These are phyloP conservation scores for Periplaneta americana DNA, from an alignment of 1,140 invertebrate species.

Conservation along the genomic window DNA sequence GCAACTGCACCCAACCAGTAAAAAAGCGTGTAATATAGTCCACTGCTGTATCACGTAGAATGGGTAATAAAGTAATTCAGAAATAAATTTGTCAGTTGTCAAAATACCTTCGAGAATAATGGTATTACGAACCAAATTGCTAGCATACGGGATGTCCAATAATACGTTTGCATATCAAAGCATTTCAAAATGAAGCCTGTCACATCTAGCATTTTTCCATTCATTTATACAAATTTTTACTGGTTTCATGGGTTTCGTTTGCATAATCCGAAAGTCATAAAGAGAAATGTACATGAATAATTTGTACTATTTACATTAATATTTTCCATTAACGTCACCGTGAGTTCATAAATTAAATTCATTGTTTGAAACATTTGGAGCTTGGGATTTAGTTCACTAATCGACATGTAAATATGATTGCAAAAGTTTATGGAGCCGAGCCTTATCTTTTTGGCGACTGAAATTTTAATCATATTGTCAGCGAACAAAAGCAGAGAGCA, in stretches of 20 bases:
- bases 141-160: not conserved
- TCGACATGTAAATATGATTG: not conserved
- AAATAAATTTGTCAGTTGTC: no score
- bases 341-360: not conserved
- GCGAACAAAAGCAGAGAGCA: not conserved
- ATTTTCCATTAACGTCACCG: not conserved
- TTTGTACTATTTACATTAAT: not conserved
- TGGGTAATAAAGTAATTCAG: no score
- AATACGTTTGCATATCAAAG: not conserved
- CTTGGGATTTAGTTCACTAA: no score
- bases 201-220: no score
- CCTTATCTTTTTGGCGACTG: not conserved
- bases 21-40: no score
- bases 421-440: not conserved
- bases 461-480: not conserved
- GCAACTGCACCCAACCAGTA: no score
- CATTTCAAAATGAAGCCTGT: no score
- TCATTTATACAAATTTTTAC: no score
- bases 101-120: no score
- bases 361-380: not conserved
- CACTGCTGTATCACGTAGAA: no score
- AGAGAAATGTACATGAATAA: not conserved
- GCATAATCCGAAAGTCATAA: not conserved
- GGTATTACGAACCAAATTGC: no score
- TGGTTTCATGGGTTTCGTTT: not conserved